phyloP scores from a whole-genome alignment of 1,140 invertebrate genomes.

The Temnothorax longispinosus region DNA sequence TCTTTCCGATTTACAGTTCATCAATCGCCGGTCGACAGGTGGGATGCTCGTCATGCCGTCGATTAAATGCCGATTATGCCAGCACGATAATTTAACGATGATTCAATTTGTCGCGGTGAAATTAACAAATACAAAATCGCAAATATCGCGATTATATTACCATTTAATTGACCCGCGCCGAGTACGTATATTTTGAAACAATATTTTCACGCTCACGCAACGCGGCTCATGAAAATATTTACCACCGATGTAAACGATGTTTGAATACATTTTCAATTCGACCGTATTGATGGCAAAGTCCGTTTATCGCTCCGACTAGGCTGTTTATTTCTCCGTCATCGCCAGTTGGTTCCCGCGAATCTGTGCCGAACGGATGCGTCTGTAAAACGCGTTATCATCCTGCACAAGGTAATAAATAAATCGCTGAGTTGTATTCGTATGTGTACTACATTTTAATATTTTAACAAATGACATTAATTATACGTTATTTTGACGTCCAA shows the following conservation, averaged over 20 bases:
- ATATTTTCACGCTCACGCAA: background rate
- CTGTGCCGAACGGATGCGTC: too few species aligned
- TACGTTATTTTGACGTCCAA: background rate
- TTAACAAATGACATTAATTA: background rate
- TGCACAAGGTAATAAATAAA: slow-evolving; percentile 4
- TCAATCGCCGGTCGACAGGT: slow-evolving; percentile 26
- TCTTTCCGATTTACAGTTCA: slow-evolving; percentile 43
- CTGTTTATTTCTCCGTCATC: slow-evolving; percentile 2
- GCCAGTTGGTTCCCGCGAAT: background rate
- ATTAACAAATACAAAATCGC: slow-evolving; percentile 19
- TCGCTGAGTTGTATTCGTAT: background rate
- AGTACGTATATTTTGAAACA: background rate
- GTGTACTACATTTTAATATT: slow-evolving; percentile 1
- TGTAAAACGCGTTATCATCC: background rate
- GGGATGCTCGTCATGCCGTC: slow-evolving; percentile 1
- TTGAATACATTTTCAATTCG: background rate
- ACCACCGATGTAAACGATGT: background rate
- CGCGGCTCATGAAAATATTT: slow-evolving; percentile 5
- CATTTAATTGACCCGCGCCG: slow-evolving; percentile 1
- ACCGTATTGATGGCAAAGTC: background rate
- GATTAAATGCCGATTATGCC: slow-evolving; percentile 35
- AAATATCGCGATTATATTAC: background rate
- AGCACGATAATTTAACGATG: slow-evolving; percentile 31
- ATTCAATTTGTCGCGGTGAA: slow-evolving; percentile 13
- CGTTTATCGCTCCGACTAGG: background rate